Evolutionary conservation across 2,113 vertebrate genomes (phyloP).

Genomic region (Vulpes ferrilata): DNA sequence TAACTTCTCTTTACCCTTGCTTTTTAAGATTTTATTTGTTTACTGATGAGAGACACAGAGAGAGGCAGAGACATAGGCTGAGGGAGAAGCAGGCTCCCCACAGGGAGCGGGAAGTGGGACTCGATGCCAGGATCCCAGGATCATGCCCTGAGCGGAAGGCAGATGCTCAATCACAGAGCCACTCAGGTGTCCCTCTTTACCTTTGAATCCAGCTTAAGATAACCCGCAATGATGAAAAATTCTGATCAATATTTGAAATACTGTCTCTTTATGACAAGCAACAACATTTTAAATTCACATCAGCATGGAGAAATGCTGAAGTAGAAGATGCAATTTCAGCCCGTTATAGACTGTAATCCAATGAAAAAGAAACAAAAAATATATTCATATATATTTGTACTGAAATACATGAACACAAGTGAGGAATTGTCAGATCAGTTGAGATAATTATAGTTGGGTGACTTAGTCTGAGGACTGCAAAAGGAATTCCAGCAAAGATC

Average conservation of each 20-base stretch:
- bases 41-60: too few relatives aligned
- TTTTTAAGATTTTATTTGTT: too few relatives aligned
- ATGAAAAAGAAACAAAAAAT: background rate
- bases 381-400: background rate
- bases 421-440: background rate
- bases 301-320: background rate
- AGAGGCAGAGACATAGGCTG: too few relatives aligned
- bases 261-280: background rate
- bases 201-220: background rate
- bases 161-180: too few relatives aligned
- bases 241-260: background rate
- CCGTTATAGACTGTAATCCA: background rate
- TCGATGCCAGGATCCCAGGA: too few relatives aligned
- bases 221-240: background rate
- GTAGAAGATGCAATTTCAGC: background rate
- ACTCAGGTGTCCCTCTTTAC: too few relatives aligned
- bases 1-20: background rate
- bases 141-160: too few relatives aligned
- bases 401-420: background rate
- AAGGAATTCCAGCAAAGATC: conserved; percentile 40
- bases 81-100: too few relatives aligned
- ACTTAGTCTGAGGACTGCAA: background rate
- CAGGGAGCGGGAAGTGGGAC: too few relatives aligned
- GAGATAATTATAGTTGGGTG: background rate
- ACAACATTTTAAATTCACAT: background rate